These are phyloP conservation scores for Protobothrops flavoviridis DNA, from an alignment of 2,113 vertebrate genomes.

Conservation along the genomic window DNA sequence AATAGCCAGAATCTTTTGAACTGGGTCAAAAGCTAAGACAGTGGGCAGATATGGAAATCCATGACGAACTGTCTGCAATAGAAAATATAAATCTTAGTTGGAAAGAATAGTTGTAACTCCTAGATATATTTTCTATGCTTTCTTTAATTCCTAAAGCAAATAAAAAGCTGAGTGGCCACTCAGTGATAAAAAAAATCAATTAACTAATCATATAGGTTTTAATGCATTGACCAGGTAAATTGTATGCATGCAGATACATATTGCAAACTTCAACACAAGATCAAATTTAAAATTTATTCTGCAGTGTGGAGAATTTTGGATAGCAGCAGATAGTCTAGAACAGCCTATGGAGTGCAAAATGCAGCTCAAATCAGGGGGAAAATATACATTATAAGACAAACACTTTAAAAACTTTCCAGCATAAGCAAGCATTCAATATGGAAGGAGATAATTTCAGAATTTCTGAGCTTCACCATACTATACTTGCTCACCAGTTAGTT, in stretches of 20 bases:
- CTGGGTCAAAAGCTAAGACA: constrained; percentile 92
- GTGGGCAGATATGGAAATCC: constrained; percentile 96
- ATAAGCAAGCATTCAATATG: background rate
- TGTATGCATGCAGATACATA: background rate
- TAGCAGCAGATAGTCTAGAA: background rate
- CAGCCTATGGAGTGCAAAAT: background rate
- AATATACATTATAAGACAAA: background rate
- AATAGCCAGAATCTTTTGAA: constrained; percentile 96
- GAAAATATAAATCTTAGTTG: constrained; percentile 43
- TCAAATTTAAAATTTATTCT: background rate
- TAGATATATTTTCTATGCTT: background rate
- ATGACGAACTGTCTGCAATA: constrained; percentile 92
- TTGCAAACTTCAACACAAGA: background rate
- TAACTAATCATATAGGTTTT: background rate
- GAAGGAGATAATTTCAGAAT: background rate
- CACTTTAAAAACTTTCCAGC: background rate
- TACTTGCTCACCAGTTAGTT: background rate
- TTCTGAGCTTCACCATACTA: background rate
- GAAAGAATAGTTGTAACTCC: constrained; percentile 17
- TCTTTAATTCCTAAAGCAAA: background rate
- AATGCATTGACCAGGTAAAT: background rate
- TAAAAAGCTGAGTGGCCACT: background rate
- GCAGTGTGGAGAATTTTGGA: background rate
- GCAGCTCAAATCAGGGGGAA: background rate
- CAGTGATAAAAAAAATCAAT: background rate